phyloP scores from a whole-genome alignment of 2,888 invertebrate genomes.

The Artemia sinica region DNA sequence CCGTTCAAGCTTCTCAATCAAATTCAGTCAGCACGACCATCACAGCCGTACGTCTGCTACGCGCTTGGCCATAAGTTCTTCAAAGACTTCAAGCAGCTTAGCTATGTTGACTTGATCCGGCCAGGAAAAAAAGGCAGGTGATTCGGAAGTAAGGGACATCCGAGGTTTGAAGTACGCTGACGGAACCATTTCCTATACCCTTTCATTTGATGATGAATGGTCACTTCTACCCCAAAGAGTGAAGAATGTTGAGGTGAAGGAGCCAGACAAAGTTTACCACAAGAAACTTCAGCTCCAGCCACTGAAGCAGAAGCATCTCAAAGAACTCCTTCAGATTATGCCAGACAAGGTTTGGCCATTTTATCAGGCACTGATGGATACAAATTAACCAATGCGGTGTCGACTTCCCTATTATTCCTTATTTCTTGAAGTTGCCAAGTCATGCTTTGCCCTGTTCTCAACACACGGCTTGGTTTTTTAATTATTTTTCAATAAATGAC shows the following conservation, averaged over 20 bases:
- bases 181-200: too few relatives aligned
- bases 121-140: slow-evolving; percentile 26
- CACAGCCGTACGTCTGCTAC: slow-evolving; percentile 26
- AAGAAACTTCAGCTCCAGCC: slow-evolving; percentile 4
- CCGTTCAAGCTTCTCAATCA: slow-evolving; percentile 27
- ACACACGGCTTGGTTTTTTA: neutral
- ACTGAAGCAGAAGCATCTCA: neutral
- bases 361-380: slow-evolving; percentile 8
- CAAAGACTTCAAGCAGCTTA: slow-evolving; percentile 20
- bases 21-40: slow-evolving; percentile 25
- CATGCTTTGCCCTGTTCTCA: slow-evolving; percentile 4
- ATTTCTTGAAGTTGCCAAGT: slow-evolving; percentile 13
- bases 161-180: slow-evolving; percentile 18
- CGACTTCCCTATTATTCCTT: slow-evolving; percentile 2
- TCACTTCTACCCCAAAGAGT: neutral
- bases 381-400: slow-evolving; percentile 1
- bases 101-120: slow-evolving; percentile 25
- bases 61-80: slow-evolving; percentile 24
- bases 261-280: neutral
- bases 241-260: slow-evolving; percentile 11
- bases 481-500: slow-evolving; percentile 4
- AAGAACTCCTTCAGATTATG: slow-evolving; percentile 12
- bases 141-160: slow-evolving; percentile 25
- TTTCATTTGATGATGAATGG: too few relatives aligned
- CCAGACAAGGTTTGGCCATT: slow-evolving; percentile 13